Conservation (phyloP, 2,113 vertebrate species). For the Ibidorhyncha struthersii region DNA sequence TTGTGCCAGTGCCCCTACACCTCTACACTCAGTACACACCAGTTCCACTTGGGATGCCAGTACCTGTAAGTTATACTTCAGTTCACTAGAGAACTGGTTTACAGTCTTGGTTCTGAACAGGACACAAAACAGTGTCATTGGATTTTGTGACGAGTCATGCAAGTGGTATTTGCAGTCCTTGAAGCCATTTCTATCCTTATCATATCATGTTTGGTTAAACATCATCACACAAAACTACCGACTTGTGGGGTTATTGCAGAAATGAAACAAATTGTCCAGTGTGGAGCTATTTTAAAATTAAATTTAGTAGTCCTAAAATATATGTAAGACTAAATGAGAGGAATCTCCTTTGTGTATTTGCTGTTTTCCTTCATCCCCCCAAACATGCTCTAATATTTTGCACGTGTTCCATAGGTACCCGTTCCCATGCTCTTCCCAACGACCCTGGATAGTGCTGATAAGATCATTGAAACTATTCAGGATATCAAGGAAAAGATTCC, state of each 20-base stretch:
- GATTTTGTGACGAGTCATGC: not conserved
- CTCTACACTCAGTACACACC: slow-evolving; percentile 94
- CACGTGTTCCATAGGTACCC: slow-evolving; percentile 78
- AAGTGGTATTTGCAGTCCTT: not conserved
- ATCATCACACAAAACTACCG: not conserved
- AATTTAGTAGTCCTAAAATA: not conserved
- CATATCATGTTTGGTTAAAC: not conserved
- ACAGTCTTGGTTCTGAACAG: not conserved
- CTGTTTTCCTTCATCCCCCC: not conserved
- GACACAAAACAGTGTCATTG: not conserved
- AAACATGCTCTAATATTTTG: not conserved
- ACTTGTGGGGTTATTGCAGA: not conserved
- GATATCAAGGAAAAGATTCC: slow-evolving; percentile 91
- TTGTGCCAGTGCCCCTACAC: slow-evolving; percentile 91
- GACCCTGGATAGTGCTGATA: slow-evolving; percentile 83
- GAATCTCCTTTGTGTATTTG: not conserved
- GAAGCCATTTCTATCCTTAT: not conserved
- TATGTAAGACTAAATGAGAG: not conserved
- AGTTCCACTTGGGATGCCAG: slow-evolving; percentile 84
- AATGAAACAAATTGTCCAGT: not conserved
- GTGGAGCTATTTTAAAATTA: not conserved
- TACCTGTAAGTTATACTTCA: slow-evolving; percentile 84
- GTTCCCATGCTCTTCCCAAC: slow-evolving; percentile 93
- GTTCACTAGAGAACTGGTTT: not conserved
- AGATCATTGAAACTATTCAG: slow-evolving; percentile 84